Evolutionary conservation across 1,140 invertebrate genomes (phyloP), one percentile per base, ranked within the genome.

Genomic region (Yoshiicerus persimilis): DNA sequence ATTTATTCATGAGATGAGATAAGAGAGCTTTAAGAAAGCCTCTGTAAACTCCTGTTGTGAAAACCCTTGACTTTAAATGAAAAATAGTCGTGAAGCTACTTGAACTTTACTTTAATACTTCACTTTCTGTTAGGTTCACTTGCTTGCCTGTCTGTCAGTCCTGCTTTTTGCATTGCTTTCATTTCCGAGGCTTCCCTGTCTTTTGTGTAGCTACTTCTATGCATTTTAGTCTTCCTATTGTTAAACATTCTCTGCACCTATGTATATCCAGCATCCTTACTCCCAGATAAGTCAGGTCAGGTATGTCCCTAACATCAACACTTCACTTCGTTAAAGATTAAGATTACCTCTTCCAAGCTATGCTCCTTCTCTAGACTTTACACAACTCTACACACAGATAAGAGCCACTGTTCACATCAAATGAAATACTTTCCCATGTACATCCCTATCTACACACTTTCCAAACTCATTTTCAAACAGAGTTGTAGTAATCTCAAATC

Each of bases 1-100:
- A 77, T 77, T 77, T 77, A 77, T 77, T 77, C 70, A 77, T 77
- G 70, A 77, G 70, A 77, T 77, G 27, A 77, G 70, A 77, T 77
- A 77, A 77, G 70, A 77, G 70, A 77, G 70, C 70, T 77, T 77
- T 77, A 77, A 34, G 70, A 77, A 77, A 77, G 70, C 70, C 27
- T 77, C 70, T 77, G 70, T 77, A 77, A 77, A 36, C 70, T 77
- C 30, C 70, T 77, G 70, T 77, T 77, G 70, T 77, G 70, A 77
- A 77, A 77, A 77, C 70, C 32, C 70, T 77, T 77, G 70, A 77
- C 70, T 77, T 77, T 77, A 77, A 77, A 77, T 77, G 70, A 77
- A 77, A 77, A 77, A 77, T 77, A 77, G 70, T 77, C 70, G 70
- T n/a, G 32, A 77, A 77, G 70, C 70, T 77, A 36, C 70, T 66